Conservation (phyloP, 2,888 invertebrate species). For the Ganaspis brasiliensis region DNA sequence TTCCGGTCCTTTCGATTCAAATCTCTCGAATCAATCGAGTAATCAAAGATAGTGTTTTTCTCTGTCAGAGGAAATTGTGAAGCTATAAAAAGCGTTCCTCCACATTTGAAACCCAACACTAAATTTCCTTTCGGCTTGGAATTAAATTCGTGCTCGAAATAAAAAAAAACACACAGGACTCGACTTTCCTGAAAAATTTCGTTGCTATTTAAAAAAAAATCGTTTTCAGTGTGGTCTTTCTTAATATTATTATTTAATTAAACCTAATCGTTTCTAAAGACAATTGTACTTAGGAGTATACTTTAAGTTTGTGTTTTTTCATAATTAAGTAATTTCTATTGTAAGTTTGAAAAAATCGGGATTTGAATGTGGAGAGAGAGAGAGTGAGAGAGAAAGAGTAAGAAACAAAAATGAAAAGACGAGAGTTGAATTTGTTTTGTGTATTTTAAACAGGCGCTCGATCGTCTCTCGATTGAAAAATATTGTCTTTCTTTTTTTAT, state of each 20-base stretch:
- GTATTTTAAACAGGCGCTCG: constrained; percentile 32
- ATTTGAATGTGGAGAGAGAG: constrained; percentile 16
- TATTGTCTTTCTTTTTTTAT: constrained; percentile 32
- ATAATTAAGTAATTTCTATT: constrained; percentile 11
- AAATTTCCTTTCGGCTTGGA: constrained; percentile 22
- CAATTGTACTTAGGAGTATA: constrained; percentile 30
- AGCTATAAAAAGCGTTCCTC: neutral
- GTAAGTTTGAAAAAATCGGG: neutral
- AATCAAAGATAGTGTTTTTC: constrained; percentile 8
- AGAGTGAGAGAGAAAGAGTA: no score
- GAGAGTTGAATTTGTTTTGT: constrained; percentile 42
- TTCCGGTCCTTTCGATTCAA: constrained; percentile 22
- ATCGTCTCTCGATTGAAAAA: constrained; percentile 34
- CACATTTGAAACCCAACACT: constrained; percentile 27
- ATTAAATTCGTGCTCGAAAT: neutral
- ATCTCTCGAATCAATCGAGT: constrained; percentile 32
- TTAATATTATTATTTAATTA: neutral
- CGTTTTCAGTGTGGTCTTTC: no score
- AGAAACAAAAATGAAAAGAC: no score
- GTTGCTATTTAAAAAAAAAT: neutral
- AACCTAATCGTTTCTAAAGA: constrained; percentile 1
- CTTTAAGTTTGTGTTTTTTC: constrained; percentile 43
- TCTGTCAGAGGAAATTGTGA: neutral
- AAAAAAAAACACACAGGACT: neutral
- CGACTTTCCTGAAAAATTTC: constrained; percentile 2